These are phyloP conservation scores for Ophthalmolycus amberensis DNA, from an alignment of 2,113 vertebrate genomes.

Conservation along the genomic window DNA sequence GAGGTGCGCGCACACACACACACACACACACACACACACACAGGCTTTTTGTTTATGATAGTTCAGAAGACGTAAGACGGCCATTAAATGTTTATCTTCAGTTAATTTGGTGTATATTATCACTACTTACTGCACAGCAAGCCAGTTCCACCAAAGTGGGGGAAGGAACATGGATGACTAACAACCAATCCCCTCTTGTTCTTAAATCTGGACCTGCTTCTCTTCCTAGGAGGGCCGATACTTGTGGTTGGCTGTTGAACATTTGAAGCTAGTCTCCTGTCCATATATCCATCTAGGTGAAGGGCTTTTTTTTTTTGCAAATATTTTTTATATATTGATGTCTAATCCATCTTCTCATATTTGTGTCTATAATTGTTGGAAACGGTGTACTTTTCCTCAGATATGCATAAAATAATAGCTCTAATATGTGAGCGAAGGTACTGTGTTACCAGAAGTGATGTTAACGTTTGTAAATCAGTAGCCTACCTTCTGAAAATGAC, in stretches of 20 bases:
- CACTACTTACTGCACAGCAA: not conserved
- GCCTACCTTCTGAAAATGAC: not conserved
- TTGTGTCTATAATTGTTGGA: not conserved
- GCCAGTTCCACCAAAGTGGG: not conserved
- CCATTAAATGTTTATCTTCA: not conserved
- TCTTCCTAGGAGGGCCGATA: slow-evolving; percentile 86
- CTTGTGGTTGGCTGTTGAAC: slow-evolving; percentile 89
- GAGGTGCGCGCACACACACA: slow-evolving; percentile 87
- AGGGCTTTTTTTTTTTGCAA: slow-evolving; percentile 34
- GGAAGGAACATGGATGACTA: not conserved
- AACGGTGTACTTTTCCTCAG: not conserved
- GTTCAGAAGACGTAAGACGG: not conserved
- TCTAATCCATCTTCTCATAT: not conserved
- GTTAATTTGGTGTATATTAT: not conserved
- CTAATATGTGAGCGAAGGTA: not conserved
- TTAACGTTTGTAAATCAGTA: not conserved
- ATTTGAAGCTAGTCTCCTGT: slow-evolving; percentile 89
- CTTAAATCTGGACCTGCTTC: slow-evolving; percentile 8
- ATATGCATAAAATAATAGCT: not conserved
- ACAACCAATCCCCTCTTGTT: not conserved
- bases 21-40: not conserved
- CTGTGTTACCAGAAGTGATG: not conserved
- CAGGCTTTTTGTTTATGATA: not conserved
- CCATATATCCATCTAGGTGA: slow-evolving; percentile 93
- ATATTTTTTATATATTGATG: not conserved